Evolutionary conservation across 2,797 vertebrate genomes (phyloP), one percentile per base, ranked within the genome.

Genomic region (Lepus townsendii): DNA sequence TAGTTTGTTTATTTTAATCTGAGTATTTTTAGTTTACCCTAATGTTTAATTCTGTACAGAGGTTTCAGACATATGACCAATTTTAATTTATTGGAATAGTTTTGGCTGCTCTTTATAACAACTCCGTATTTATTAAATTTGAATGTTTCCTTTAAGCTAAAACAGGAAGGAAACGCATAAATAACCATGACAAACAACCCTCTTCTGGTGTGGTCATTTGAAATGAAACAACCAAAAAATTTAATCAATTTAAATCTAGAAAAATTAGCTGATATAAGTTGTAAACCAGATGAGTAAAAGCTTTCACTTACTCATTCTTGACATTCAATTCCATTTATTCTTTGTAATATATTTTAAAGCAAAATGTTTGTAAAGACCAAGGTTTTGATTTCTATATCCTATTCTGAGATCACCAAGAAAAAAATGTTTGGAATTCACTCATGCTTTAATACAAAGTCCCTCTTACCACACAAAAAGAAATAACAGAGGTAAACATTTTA

Each of bases 291-390:
- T 97, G 95, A 98, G 94, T 82, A 57, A 96, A 97, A 76, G 26
- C 50, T 91, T 96, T 93, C 88, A 35, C 95, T 77, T 90, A 91
- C 52, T 97, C 96, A 82, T 96, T 57, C 10, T 95, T n/a, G 0
- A 93, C 95, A 94, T 88, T 96, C 95, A 83, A 19, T 97, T 97
- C 96, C 92, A 98, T 93, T 97, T 26, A 95, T 98, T 97, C 95
- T 97, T 94, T 92, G 66, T 96, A 95, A 97, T 96, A 96, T 96
- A 97, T 96, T 98, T 97, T 96, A 96, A 95, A 96, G 92, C 69
- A 88, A 60, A 90, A 94, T 95, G 88, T 96, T 91, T 98, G 7
- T 91, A 96, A 95, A 96, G 75, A 73, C 93, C 79, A 84, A 71
- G 47, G 20, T 95, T 97, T 96, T 68, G 38, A 66, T 92, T 88